A percentile compares a stretch with the other conserved stretches of the same genome.
Evolutionary conservation across 2,888 invertebrate species (phyloP).

Genomic region (Chironomus riparius): DNA sequence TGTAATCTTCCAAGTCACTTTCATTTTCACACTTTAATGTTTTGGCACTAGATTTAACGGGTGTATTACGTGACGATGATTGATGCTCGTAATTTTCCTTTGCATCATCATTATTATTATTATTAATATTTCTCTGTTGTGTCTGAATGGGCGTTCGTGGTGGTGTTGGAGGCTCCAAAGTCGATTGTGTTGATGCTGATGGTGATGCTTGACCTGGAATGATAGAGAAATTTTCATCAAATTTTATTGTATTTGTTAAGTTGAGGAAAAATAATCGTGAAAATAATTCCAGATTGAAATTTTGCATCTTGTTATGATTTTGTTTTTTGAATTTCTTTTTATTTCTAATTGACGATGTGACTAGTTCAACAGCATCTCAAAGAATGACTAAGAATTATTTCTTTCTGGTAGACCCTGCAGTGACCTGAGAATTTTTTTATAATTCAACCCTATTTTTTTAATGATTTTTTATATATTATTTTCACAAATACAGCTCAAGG

Average conservation of each 20-base stretch:
- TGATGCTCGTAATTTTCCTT: slow-evolving; percentile 17
- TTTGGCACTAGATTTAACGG: slow-evolving; percentile 1
- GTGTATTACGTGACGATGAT: neutral
- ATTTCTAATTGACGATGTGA: slow-evolving; percentile 5
- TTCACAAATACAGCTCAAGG: neutral
- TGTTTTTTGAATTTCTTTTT: neutral
- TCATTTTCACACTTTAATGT: slow-evolving; percentile 11
- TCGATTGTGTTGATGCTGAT: slow-evolving; percentile 16
- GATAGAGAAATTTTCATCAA: slow-evolving; percentile 20
- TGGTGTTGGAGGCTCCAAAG: slow-evolving; percentile 23
- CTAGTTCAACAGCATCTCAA: slow-evolving; percentile 14
- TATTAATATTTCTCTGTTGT: neutral
- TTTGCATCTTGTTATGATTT: slow-evolving; percentile 11
- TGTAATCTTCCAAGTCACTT: slow-evolving; percentile 19
- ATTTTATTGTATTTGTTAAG: slow-evolving; percentile 1
- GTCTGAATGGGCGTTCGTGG: slow-evolving; percentile 7
- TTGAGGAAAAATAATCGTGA: slow-evolving; percentile 20
- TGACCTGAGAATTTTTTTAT: slow-evolving; percentile 22
- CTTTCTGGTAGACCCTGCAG: neutral
- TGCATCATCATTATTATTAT: slow-evolving; percentile 23
- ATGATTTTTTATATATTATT: slow-evolving; percentile 17
- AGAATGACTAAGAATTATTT: slow-evolving; percentile 13
- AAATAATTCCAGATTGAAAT: slow-evolving; percentile 20
- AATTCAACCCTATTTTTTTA: slow-evolving; percentile 17
- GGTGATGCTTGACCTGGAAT: slow-evolving; percentile 20